These are phyloP conservation scores for Sarcophaga peregrina DNA, from an alignment of 1,140 invertebrate species.

Conservation along the genomic window DNA sequence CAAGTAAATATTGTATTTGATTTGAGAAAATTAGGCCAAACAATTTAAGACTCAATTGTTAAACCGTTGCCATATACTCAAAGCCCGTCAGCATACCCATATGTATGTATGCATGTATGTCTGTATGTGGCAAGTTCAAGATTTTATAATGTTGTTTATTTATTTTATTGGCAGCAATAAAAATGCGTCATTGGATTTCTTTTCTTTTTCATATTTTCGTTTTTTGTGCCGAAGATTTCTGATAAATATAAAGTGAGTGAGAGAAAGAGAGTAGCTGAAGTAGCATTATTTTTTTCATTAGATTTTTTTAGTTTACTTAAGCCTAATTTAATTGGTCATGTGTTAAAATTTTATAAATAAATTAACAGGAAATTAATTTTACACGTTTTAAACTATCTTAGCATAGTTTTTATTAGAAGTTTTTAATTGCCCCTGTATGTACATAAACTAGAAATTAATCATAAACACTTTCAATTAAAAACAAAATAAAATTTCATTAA, in stretches of 20 bases:
- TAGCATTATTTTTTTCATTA: background rate
- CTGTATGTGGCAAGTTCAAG: background rate
- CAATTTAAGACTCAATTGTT: conserved; percentile 39
- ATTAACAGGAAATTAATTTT: conserved; percentile 12
- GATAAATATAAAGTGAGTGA: background rate
- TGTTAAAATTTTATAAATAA: background rate
- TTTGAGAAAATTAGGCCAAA: conserved; percentile 37
- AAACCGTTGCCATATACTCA: background rate
- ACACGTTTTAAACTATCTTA: background rate
- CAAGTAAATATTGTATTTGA: background rate
- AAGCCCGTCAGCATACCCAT: background rate
- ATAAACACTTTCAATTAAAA: no score
- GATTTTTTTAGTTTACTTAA: background rate
- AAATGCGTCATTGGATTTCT: background rate
- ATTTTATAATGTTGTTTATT: conserved; percentile 1
- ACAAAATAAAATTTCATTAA: no score
- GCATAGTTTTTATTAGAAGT: no score
- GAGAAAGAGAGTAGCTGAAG: background rate
- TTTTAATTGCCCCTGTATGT: no score
- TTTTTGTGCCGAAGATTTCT: background rate
- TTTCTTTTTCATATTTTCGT: background rate
- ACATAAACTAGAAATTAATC: no score
- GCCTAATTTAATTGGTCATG: background rate
- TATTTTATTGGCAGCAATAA: conserved; percentile 16
- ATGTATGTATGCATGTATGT: background rate